phyloP scores from a whole-genome alignment of 2,888 invertebrate genomes.

The Neuroscelio doddi region DNA sequence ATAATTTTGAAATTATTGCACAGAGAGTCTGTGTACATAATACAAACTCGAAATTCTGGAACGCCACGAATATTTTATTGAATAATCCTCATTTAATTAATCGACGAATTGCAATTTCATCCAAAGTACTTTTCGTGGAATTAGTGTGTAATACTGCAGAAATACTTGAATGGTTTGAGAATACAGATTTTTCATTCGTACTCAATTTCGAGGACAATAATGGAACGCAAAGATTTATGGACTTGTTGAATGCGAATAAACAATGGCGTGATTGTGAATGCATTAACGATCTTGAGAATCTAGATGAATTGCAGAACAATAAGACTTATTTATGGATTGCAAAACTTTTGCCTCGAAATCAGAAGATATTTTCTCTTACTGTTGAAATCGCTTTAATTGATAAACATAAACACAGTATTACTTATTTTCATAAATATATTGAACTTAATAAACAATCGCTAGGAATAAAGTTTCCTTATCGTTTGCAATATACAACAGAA shows the following conservation, averaged over 20 bases:
- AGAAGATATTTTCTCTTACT: constrained; percentile 69
- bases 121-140: constrained; percentile 49
- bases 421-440: constrained; percentile 73
- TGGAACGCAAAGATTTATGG: not conserved
- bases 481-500: constrained; percentile 50
- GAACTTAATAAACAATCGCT: constrained; percentile 66
- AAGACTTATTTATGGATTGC: constrained; percentile 68
- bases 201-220: constrained; percentile 42
- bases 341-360: constrained; percentile 70
- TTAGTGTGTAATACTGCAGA: constrained; percentile 32
- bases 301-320: constrained; percentile 38
- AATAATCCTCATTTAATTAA: constrained; percentile 82
- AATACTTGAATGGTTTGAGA: constrained; percentile 29
- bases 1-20: constrained; percentile 24
- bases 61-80: constrained; percentile 77
- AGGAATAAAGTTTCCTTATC: constrained; percentile 67
- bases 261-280: not conserved
- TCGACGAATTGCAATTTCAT: constrained; percentile 78
- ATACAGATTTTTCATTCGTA: constrained; percentile 14
- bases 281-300: not conserved
- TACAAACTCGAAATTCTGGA: constrained; percentile 76
- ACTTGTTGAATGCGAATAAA: constrained; percentile 39
- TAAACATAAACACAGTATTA: constrained; percentile 67
- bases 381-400: constrained; percentile 67
- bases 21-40: constrained; percentile 5